A percentile compares a stretch with the other conserved stretches of the same genome.
These are phyloP conservation scores for Tupiocoris notatus DNA, from an alignment of 2,888 invertebrate species.

Conservation along the genomic window DNA sequence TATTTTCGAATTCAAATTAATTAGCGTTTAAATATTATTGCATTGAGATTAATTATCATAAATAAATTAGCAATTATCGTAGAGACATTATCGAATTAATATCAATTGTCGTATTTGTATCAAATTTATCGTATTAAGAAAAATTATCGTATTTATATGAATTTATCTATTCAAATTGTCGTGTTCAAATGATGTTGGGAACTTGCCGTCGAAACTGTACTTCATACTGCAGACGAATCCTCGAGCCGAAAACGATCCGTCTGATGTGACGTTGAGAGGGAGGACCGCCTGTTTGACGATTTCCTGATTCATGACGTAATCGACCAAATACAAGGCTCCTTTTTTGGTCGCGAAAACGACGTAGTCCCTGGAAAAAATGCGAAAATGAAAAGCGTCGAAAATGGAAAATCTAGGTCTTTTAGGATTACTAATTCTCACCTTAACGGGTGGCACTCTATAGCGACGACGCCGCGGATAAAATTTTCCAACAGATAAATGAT, in stretches of 20 bases:
- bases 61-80: too few relatives aligned
- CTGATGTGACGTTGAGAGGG: constrained; percentile 26
- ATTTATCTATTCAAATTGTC: too few relatives aligned
- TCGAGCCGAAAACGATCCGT: neutral
- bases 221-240: constrained; percentile 22
- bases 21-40: too few relatives aligned
- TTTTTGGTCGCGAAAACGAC: constrained; percentile 17
- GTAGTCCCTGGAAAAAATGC: constrained; percentile 2
- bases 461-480: constrained; percentile 10
- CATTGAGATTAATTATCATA: too few relatives aligned
- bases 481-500: constrained; percentile 32
- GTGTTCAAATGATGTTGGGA: too few relatives aligned
- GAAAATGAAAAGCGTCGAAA: neutral
- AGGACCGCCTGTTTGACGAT: constrained; percentile 21
- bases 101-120: too few relatives aligned
- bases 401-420: neutral
- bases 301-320: constrained; percentile 36
- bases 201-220: constrained; percentile 32
- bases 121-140: too few relatives aligned
- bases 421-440: constrained; percentile 8
- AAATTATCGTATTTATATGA: too few relatives aligned
- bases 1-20: too few relatives aligned
- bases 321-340: constrained; percentile 18
- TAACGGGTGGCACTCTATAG: constrained; percentile 38
- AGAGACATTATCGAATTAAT: too few relatives aligned